A percentile compares a stretch with the other conserved stretches of the same genome.
phyloP scores from a whole-genome alignment of 2,113 vertebrate species.

The Anthoscopus minutus region DNA sequence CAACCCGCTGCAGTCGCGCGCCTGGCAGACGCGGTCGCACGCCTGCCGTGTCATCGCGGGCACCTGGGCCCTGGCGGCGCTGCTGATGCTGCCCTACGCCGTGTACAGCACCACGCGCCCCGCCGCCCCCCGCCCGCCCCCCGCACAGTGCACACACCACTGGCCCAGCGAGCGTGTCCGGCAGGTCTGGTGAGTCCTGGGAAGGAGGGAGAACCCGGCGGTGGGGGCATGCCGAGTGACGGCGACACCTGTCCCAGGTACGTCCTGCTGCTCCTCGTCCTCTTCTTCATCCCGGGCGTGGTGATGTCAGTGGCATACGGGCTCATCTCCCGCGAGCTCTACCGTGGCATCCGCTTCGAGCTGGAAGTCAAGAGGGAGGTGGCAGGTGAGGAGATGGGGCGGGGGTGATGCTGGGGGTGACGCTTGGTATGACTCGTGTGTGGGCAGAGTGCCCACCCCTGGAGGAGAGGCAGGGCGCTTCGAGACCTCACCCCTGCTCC shows the following conservation, averaged over 20 bases:
- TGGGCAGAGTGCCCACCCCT: neutral
- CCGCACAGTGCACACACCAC: slow-evolving; percentile 76
- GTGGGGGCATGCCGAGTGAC: rapidly evolving
- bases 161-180: slow-evolving; percentile 78
- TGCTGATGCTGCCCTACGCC: slow-evolving; percentile 91
- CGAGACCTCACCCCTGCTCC: neutral
- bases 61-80: slow-evolving; percentile 85
- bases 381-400: neutral
- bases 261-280: slow-evolving; percentile 66
- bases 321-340: slow-evolving; percentile 76
- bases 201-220: rapidly evolving
- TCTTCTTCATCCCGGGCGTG: slow-evolving; percentile 74
- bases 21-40: slow-evolving; percentile 94
- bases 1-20: slow-evolving; percentile 88
- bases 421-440: rapidly evolving
- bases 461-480: neutral
- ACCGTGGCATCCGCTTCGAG: slow-evolving; percentile 72
- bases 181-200: slow-evolving; percentile 82
- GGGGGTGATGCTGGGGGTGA: neutral
- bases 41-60: slow-evolving; percentile 86
- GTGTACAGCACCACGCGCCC: slow-evolving; percentile 79
- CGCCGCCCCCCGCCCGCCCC: slow-evolving; percentile 13
- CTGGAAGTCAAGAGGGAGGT: slow-evolving; percentile 33
- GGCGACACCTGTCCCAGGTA: slow-evolving; percentile 42
- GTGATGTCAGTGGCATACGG: slow-evolving; percentile 75